These are phyloP conservation scores for Calidris pugnax DNA, from an alignment of 2,113 vertebrate genomes.

Conservation along the genomic window DNA sequence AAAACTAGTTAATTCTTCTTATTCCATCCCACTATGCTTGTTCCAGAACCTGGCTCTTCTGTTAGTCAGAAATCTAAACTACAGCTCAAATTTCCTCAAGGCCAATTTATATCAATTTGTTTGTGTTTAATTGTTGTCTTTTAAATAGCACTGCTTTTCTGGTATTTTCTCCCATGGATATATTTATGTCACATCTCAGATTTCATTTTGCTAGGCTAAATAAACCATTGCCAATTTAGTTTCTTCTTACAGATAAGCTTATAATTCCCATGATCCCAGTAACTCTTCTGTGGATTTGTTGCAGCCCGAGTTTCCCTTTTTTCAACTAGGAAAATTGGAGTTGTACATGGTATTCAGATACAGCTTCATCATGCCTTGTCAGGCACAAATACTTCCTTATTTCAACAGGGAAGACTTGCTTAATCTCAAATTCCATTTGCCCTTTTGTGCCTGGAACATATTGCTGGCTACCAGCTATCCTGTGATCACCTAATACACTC, in stretches of 20 bases:
- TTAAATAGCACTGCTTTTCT: conserved; percentile 24
- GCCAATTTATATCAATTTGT: not conserved
- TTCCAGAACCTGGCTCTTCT: not conserved
- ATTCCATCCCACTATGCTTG: not conserved
- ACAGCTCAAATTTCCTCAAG: not conserved
- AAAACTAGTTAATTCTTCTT: not conserved
- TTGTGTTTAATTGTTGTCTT: conserved; percentile 22
- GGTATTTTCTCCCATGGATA: conserved; percentile 39
- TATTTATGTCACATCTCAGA: conserved; percentile 17
- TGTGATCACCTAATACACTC: not conserved
- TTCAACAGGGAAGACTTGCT: not conserved
- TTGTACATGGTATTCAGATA: not conserved
- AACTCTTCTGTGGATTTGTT: not conserved
- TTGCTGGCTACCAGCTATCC: not conserved
- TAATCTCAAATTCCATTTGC: not conserved
- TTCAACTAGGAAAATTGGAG: not conserved
- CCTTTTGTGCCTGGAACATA: not conserved
- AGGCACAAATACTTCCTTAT: not conserved
- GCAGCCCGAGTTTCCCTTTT: not conserved
- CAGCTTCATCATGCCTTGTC: not conserved
- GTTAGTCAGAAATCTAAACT: not conserved
- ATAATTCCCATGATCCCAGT: conserved; percentile 28
- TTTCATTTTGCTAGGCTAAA: conserved; percentile 56
- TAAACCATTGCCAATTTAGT: not conserved
- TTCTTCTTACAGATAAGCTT: conserved; percentile 32